These are phyloP conservation scores for Diuraphis noxia DNA, from an alignment of 1,140 invertebrate species.

Conservation along the genomic window DNA sequence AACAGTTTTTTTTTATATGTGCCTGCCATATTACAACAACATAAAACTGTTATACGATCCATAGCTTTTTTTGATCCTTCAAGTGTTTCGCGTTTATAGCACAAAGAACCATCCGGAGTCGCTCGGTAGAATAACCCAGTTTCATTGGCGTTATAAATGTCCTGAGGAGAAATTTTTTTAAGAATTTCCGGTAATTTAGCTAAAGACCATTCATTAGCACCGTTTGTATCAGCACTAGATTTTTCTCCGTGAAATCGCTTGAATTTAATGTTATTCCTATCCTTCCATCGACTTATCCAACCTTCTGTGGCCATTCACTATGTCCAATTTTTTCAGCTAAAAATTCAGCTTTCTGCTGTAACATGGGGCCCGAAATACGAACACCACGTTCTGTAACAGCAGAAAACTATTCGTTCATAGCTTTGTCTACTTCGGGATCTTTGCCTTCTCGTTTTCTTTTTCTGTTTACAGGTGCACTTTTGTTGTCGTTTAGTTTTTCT, in stretches of 20 bases:
- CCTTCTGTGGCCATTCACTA: background rate
- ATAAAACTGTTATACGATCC: conserved; percentile 59
- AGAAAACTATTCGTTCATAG: background rate
- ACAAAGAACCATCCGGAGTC: conserved; percentile 58
- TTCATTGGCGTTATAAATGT: conserved; percentile 61
- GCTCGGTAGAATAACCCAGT: conserved; percentile 60
- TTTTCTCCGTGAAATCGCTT: conserved; percentile 53
- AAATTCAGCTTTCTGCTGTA: background rate
- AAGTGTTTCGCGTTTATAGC: conserved; percentile 59
- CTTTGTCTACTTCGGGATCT: background rate
- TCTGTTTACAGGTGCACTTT: conserved; percentile 9
- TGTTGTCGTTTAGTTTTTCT: background rate
- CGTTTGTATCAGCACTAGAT: background rate
- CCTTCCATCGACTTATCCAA: conserved; percentile 16
- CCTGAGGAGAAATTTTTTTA: conserved; percentile 40
- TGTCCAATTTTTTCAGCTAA: conserved; percentile 9
- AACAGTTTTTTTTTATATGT: conserved; percentile 65
- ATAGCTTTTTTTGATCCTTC: conserved; percentile 59
- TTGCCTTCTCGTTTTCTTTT: background rate
- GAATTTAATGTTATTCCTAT: conserved; percentile 18
- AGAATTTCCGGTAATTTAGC: conserved; percentile 16
- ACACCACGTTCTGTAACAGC: conserved; percentile 2
- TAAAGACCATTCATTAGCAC: conserved; percentile 33
- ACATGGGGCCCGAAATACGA: background rate
- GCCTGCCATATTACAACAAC: conserved; percentile 58